phyloP scores from a whole-genome alignment of 2,113 vertebrate genomes.

The Sinocyclocheilus anshuiensis region DNA sequence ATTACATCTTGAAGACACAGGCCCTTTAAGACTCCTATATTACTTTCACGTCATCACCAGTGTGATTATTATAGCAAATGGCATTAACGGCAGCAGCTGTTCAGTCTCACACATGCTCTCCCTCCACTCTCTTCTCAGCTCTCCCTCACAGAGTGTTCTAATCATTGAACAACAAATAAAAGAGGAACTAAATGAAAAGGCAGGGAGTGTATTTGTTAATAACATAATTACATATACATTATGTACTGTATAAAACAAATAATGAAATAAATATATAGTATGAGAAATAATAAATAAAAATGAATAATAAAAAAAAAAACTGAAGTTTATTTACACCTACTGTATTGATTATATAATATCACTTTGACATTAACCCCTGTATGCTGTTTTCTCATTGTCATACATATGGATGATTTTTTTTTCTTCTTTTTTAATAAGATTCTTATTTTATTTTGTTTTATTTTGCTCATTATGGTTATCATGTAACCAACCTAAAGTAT shows the following conservation, averaged over 20 bases:
- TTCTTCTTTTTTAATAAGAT: too few species aligned
- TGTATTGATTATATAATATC: background rate
- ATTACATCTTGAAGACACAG: background rate
- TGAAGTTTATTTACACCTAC: background rate
- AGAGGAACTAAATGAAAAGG: background rate
- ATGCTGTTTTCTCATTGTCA: background rate
- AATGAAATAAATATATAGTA: background rate
- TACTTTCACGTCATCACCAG: background rate
- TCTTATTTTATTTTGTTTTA: too few species aligned
- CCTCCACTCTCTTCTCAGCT: background rate
- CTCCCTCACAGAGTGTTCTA: background rate
- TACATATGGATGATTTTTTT: background rate
- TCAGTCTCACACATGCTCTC: background rate
- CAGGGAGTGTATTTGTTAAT: background rate
- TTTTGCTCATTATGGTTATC: too few species aligned
- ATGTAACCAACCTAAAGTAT: too few species aligned
- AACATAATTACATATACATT: background rate
- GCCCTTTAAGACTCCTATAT: background rate
- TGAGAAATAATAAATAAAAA: background rate
- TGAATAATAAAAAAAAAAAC: too few species aligned
- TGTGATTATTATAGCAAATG: background rate
- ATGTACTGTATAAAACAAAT: background rate
- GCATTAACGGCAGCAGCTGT: background rate
- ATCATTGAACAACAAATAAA: background rate
- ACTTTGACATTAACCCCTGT: background rate